phyloP scores from a whole-genome alignment of 1,140 invertebrate species.

The Aphelinus certus region DNA sequence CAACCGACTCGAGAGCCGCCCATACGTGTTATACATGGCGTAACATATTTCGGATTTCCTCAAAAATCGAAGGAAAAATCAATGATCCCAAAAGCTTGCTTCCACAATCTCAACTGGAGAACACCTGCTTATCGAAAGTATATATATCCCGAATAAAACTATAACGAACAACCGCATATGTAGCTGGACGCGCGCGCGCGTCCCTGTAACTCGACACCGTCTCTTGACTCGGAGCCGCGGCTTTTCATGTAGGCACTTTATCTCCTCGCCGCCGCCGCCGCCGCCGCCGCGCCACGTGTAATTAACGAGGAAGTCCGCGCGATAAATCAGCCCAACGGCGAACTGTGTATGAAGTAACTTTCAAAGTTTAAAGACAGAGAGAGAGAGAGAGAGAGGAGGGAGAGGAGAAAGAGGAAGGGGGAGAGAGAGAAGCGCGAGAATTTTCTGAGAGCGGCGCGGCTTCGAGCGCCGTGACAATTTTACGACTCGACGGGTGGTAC shows the following conservation, averaged over 20 bases:
- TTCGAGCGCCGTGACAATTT: too few relatives aligned
- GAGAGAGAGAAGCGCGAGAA: too few relatives aligned
- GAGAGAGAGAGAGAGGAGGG: background rate
- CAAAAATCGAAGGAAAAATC: background rate
- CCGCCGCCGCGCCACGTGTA: conserved; percentile 9
- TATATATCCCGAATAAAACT: too few relatives aligned
- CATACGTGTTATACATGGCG: background rate
- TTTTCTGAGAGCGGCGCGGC: too few relatives aligned
- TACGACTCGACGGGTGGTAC: too few relatives aligned
- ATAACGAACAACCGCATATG: background rate
- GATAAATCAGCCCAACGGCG: conserved; percentile 26
- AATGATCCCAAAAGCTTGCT: too few relatives aligned
- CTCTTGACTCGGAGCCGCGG: background rate
- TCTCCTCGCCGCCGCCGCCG: background rate
- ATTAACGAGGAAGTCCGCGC: conserved; percentile 33
- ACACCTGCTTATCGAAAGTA: too few relatives aligned
- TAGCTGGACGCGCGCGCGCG: background rate
- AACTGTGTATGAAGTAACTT: conserved; percentile 22
- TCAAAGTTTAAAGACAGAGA: conserved; percentile 8
- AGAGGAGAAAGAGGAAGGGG: too few relatives aligned
- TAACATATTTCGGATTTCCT: background rate
- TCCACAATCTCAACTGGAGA: too few relatives aligned
- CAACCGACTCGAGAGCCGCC: too few relatives aligned
- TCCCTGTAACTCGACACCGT: conserved; percentile 23
- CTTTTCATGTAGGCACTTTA: conserved; percentile 31